Percentiles rank a stretch among this genome's conserved stretches.
phyloP scores from a whole-genome alignment of 2,113 vertebrate species.

The Capra hircus region DNA sequence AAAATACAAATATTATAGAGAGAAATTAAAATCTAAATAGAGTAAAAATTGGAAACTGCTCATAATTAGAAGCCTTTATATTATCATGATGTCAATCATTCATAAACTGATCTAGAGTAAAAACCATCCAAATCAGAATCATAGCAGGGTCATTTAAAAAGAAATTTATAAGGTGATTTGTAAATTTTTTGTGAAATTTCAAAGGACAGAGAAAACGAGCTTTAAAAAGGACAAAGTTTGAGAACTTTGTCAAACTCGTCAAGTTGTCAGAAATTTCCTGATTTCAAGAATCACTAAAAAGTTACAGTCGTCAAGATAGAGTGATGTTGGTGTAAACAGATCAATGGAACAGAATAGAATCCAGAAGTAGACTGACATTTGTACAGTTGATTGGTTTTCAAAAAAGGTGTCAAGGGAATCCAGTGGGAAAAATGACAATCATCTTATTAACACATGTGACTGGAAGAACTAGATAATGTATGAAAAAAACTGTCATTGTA shows the following conservation, averaged over 20 bases:
- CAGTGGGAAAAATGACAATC: neutral
- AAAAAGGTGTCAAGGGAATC: neutral
- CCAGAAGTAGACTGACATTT: neutral
- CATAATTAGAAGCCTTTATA: neutral
- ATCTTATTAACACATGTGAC: neutral
- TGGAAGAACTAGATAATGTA: neutral
- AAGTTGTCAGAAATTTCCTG: neutral
- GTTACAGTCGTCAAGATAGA: neutral
- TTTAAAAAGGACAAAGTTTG: neutral
- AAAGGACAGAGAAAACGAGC: neutral
- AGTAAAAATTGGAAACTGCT: neutral
- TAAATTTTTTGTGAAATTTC: neutral
- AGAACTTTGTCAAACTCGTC: neutral
- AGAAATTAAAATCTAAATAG: neutral
- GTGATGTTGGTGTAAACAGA: neutral
- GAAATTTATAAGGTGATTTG: neutral
- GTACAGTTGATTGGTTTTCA: neutral
- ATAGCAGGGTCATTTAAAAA: neutral
- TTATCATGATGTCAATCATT: neutral
- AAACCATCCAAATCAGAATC: neutral
- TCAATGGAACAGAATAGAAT: neutral
- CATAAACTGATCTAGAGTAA: neutral
- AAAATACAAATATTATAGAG: neutral
- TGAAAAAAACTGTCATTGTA: neutral
- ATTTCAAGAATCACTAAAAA: neutral